Evolutionary conservation across 2,888 invertebrate genomes (phyloP).

Genomic region (Platycheirus rosarum): DNA sequence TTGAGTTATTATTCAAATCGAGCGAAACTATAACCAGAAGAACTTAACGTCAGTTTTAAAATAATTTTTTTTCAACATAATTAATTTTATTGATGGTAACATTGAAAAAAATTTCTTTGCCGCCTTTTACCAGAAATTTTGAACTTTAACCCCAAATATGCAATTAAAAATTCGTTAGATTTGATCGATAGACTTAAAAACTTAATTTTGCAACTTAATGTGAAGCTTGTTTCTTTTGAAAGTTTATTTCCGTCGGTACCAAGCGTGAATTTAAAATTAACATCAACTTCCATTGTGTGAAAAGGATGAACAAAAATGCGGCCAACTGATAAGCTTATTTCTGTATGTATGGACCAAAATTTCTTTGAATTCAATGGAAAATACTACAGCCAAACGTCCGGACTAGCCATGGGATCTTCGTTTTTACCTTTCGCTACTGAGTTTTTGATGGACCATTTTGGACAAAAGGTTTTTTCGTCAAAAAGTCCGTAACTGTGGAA

Average conservation of each 20-base stretch:
- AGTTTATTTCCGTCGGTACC: neutral
- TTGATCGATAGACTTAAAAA: neutral
- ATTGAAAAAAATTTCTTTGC: too few species aligned
- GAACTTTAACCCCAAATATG: neutral
- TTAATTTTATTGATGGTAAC: too few species aligned
- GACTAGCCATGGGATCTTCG: neutral
- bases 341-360: neutral
- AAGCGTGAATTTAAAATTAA: neutral
- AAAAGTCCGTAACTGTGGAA: neutral
- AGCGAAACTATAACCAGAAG: too few species aligned
- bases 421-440: neutral
- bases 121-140: neutral
- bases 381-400: neutral
- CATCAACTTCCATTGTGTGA: neutral
- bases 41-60: too few species aligned
- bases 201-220: neutral
- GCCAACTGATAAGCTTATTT: neutral
- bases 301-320: neutral
- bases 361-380: neutral
- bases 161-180: neutral
- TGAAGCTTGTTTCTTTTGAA: neutral
- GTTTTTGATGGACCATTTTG: neutral
- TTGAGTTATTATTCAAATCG: too few species aligned
- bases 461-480: neutral
- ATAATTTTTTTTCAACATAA: too few species aligned